Conservation (phyloP, 2,888 invertebrate species). For the Tetropium fuscum region DNA sequence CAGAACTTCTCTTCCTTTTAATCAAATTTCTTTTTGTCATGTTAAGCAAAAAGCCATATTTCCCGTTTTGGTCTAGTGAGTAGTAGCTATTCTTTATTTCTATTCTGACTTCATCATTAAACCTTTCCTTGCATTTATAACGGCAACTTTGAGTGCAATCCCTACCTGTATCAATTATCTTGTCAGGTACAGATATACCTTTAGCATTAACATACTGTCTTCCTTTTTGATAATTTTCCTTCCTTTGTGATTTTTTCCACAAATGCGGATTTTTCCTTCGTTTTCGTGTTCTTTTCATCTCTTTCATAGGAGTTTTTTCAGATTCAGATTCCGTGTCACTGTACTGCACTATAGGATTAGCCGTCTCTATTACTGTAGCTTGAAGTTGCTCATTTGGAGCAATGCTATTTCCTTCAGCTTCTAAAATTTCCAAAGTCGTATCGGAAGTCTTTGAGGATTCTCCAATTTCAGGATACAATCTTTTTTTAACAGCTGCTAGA, state of each 20-base stretch:
- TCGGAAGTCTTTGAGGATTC: too few species aligned
- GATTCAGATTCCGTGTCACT: neutral
- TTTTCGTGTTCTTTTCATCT: neutral
- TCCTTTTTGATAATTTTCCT: slow-evolving; percentile 1
- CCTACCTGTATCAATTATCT: neutral
- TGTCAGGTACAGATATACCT: neutral
- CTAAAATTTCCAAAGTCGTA: too few species aligned
- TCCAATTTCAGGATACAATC: too few species aligned
- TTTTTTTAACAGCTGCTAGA: too few species aligned
- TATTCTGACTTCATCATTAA: too few species aligned
- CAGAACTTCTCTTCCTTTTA: neutral
- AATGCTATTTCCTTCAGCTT: too few species aligned
- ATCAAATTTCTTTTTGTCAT: neutral
- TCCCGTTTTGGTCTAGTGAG: neutral
- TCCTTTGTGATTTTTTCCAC: neutral
- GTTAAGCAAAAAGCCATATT: neutral
- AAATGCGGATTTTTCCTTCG: neutral
- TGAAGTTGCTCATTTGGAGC: too few species aligned
- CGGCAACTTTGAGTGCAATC: neutral
- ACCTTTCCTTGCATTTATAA: neutral
- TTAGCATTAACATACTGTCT: neutral
- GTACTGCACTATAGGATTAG: slow-evolving; percentile 1
- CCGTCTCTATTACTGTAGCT: too few species aligned
- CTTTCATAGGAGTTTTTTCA: neutral
- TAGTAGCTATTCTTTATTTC: too few species aligned